Evolutionary conservation across 2,888 invertebrate species (phyloP), one percentile per base, ranked within the genome.

Genomic region (Cerastoderma edule): DNA sequence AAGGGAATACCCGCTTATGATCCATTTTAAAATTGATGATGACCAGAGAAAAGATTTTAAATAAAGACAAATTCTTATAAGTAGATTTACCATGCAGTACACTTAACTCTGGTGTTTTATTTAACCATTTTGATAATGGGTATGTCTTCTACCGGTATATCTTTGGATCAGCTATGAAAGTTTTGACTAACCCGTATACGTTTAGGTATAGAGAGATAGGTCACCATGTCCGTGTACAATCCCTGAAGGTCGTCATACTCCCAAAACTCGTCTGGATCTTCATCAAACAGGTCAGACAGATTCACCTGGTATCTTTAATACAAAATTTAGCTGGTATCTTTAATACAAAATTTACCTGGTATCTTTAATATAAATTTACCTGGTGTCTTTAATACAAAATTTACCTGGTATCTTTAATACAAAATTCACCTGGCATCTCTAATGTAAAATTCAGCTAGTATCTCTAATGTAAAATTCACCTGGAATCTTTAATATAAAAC

Each of bases 181-280:
- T 35, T 19, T n/a, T 16, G 0, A 48, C 30, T 39, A 89, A 96
- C 97, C 94, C 95, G 95, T 10, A 98, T 98, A 80, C 99, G 94
- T 86, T 96, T 95, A 0, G 95, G 93, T 77, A 98, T 96, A 82
- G 95, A 96, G 89, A 98, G 96, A 93, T 98, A 97, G 1, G 95
- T 94, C 80, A 96, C 96, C 0, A 96, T 96, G 89, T 96, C 95
- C 74, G 95, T 95, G 93, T 98, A 99, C 6, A 99, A 94, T 0
- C 93, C 94, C 93, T 99, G 99, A 35, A 99, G 93, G 69, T 96
- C 95, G 87, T 98, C 97, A 68, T 97, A 95, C 89, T 99, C 99
- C 99, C 99, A 99, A 93, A 99, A 99, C 93, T 98, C 98, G 93
- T 99, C 99, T 0, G 99, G 98, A 0, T 97, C 97, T 92, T 98